phyloP scores from a whole-genome alignment of 2,888 invertebrate genomes.

The Dicyrtomina minuta region DNA sequence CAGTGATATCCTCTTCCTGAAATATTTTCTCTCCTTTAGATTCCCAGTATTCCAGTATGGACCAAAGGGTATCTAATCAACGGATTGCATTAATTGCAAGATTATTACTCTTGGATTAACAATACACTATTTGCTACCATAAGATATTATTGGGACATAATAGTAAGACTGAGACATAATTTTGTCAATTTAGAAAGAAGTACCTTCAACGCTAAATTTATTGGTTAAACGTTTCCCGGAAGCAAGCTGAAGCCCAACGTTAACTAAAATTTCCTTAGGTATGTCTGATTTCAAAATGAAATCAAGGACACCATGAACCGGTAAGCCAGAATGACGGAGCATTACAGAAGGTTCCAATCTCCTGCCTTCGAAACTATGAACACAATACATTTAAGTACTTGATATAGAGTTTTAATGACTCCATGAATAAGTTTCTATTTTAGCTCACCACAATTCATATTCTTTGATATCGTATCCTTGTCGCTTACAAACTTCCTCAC shows the following conservation, averaged over 20 bases:
- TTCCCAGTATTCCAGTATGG: constrained; percentile 59
- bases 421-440: neutral
- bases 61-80: constrained; percentile 59
- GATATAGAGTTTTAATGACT: neutral
- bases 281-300: constrained; percentile 69
- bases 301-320: constrained; percentile 87
- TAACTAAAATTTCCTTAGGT: constrained; percentile 67
- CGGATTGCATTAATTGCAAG: neutral
- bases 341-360: neutral
- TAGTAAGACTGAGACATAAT: too few relatives aligned
- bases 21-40: constrained; percentile 20
- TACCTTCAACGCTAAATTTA: constrained; percentile 62
- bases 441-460: neutral
- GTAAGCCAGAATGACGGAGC: constrained; percentile 79
- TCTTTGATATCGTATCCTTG: constrained; percentile 62
- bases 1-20: constrained; percentile 37
- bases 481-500: constrained; percentile 83
- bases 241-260: constrained; percentile 74
- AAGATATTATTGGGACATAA: too few relatives aligned
- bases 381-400: neutral
- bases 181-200: constrained; percentile 10
- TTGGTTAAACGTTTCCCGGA: constrained; percentile 68
- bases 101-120: neutral
- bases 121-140: too few relatives aligned
- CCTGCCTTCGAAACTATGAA: neutral